Conservation (phyloP, 2,797 vertebrate species). For the Gymnodraco acuticeps region DNA sequence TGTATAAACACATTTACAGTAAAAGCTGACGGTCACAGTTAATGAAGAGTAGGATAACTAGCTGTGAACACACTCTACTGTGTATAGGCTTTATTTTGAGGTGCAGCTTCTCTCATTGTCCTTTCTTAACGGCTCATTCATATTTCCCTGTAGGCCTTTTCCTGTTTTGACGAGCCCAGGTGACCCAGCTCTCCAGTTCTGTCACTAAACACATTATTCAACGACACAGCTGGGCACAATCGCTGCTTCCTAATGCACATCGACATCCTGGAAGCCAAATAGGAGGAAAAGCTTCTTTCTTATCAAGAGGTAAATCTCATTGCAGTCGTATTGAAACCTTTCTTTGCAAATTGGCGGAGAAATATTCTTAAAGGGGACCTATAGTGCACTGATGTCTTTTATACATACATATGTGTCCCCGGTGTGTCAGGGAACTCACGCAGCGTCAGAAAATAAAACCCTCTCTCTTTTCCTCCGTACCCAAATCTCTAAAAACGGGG, state of each 20-base stretch:
- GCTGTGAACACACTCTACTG: neutral
- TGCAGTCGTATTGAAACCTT: neutral
- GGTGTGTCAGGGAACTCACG: too few relatives aligned
- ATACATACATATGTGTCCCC: too few relatives aligned
- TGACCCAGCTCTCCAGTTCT: slow-evolving; percentile 38
- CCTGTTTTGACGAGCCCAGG: slow-evolving; percentile 56
- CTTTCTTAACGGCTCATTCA: neutral
- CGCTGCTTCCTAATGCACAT: slow-evolving; percentile 34
- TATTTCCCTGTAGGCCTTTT: slow-evolving; percentile 37
- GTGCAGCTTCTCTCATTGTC: neutral
- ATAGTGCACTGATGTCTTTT: too few relatives aligned
- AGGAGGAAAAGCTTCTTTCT: slow-evolving; percentile 3
- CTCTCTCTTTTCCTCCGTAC: too few relatives aligned
- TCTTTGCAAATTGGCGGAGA: neutral
- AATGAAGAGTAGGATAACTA: neutral
- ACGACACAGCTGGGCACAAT: slow-evolving; percentile 50
- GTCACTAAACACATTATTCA: slow-evolving; percentile 32
- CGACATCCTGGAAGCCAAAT: slow-evolving; percentile 43
- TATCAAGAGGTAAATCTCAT: slow-evolving; percentile 3
- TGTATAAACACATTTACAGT: neutral
- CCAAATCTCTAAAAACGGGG: too few relatives aligned
- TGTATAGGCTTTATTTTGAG: neutral
- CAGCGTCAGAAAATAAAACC: too few relatives aligned
- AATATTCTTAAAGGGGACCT: neutral
- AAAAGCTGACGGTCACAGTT: neutral